phyloP scores from a whole-genome alignment of 2,888 invertebrate species.

The Cremastobaeus sp. region DNA sequence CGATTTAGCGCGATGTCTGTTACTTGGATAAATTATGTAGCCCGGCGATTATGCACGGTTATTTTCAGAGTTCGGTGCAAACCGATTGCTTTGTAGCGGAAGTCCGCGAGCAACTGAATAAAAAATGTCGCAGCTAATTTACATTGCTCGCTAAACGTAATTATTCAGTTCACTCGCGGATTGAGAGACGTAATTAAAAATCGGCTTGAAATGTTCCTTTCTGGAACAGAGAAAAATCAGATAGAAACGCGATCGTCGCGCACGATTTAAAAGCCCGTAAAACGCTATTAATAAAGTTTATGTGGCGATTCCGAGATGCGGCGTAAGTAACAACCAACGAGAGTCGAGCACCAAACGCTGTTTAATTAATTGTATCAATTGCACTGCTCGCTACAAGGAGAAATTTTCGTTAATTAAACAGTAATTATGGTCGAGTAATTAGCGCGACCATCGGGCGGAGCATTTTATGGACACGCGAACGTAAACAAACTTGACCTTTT shows the following conservation, averaged over 20 bases:
- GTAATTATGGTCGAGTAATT: slow-evolving; percentile 34
- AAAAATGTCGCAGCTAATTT: not conserved
- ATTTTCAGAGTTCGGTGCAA: slow-evolving; percentile 3
- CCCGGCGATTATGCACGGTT: slow-evolving; percentile 8
- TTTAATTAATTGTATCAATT: slow-evolving; percentile 51
- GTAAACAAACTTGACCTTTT: slow-evolving; percentile 41
- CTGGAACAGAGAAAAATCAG: slow-evolving; percentile 7
- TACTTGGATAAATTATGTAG: slow-evolving; percentile 27
- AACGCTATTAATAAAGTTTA: slow-evolving; percentile 56
- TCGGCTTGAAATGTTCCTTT: not conserved
- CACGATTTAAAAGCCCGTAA: slow-evolving; percentile 46
- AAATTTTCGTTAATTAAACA: slow-evolving; percentile 35
- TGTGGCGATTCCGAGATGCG: slow-evolving; percentile 22
- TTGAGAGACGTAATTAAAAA: slow-evolving; percentile 8
- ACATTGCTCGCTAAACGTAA: too few species aligned
- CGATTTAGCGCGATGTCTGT: slow-evolving; percentile 33
- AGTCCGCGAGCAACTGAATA: not conserved
- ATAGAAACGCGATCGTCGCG: slow-evolving; percentile 40
- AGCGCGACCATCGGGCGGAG: slow-evolving; percentile 12
- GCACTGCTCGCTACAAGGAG: slow-evolving; percentile 9
- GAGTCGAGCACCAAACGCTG: slow-evolving; percentile 12
- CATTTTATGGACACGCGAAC: slow-evolving; percentile 21
- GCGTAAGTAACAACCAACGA: slow-evolving; percentile 26
- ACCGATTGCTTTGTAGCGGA: not conserved
- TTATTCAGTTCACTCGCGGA: too few species aligned